Conservation (phyloP, 2,888 invertebrate species). For the Apotomis betuletana region DNA sequence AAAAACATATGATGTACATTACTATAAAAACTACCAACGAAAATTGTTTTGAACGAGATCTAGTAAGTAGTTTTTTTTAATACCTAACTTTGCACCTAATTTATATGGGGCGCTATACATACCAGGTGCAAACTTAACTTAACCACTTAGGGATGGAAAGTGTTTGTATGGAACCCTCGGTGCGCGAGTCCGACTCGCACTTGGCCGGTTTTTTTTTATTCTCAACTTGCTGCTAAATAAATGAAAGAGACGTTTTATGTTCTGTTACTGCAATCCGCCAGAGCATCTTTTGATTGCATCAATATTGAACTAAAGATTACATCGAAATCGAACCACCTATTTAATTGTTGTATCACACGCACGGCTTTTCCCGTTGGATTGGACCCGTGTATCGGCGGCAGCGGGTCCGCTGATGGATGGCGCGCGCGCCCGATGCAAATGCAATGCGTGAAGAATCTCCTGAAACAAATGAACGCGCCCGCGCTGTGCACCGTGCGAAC, state of each 20-base stretch:
- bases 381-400: not conserved
- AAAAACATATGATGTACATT: too few species aligned
- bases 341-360: not conserved
- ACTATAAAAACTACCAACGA: too few species aligned
- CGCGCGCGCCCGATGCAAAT: slow-evolving; percentile 6
- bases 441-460: not conserved
- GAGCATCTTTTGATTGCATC: not conserved
- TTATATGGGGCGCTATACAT: too few species aligned
- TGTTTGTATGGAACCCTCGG: too few species aligned
- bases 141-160: too few species aligned
- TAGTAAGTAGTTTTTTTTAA: too few species aligned
- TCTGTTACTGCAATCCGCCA: not conserved
- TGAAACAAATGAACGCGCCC: slow-evolving; percentile 19
- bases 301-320: not conserved
- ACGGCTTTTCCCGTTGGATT: not conserved
- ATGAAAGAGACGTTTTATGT: not conserved
- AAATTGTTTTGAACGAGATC: too few species aligned
- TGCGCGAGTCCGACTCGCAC: too few species aligned
- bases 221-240: not conserved
- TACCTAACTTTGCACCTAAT: too few species aligned
- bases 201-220: too few species aligned
- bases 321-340: not conserved
- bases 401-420: not conserved
- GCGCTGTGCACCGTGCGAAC: not conserved
- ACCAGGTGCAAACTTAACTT: too few species aligned